Percentiles rank a stretch among this genome's conserved stretches.
Conservation (phyloP, 2,888 invertebrate genomes). For the Oasisia sp. region DNA sequence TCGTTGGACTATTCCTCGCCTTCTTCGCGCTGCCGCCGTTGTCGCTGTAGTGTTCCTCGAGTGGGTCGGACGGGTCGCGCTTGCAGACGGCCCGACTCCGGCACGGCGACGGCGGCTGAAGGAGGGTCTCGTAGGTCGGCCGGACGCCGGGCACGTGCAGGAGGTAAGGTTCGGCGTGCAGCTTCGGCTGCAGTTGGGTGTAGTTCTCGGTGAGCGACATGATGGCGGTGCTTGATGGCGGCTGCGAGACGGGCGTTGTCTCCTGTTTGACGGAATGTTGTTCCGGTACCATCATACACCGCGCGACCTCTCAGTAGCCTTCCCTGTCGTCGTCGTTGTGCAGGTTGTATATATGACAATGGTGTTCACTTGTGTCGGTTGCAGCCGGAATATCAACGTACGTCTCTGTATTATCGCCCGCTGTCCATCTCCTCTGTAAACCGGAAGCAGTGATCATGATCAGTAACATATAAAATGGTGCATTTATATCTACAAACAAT, state of each 20-base stretch:
- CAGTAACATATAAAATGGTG: background rate
- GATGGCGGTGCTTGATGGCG: background rate
- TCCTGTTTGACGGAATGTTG: slow-evolving; percentile 13
- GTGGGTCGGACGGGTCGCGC: background rate
- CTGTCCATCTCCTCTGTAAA: background rate
- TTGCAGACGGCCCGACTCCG: background rate
- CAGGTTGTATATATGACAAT: background rate
- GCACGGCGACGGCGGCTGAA: background rate
- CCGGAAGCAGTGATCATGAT: background rate
- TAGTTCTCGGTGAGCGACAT: slow-evolving; percentile 6
- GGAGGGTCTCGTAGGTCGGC: background rate
- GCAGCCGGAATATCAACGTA: background rate
- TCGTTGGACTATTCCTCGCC: slow-evolving; percentile 22
- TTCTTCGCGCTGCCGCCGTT: slow-evolving; percentile 13
- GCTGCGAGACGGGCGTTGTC: slow-evolving; percentile 4
- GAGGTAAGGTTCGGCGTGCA: background rate
- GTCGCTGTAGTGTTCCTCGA: slow-evolving; percentile 12
- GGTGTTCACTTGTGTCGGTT: background rate
- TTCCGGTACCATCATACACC: slow-evolving; percentile 17
- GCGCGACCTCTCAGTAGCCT: background rate
- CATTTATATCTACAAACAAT: background rate
- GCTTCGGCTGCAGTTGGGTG: background rate
- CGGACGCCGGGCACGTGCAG: background rate
- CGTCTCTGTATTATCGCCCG: background rate
- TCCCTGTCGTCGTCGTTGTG: background rate